These are phyloP conservation scores for Phengaris arion DNA, from an alignment of 2,888 invertebrate species.

Conservation along the genomic window DNA sequence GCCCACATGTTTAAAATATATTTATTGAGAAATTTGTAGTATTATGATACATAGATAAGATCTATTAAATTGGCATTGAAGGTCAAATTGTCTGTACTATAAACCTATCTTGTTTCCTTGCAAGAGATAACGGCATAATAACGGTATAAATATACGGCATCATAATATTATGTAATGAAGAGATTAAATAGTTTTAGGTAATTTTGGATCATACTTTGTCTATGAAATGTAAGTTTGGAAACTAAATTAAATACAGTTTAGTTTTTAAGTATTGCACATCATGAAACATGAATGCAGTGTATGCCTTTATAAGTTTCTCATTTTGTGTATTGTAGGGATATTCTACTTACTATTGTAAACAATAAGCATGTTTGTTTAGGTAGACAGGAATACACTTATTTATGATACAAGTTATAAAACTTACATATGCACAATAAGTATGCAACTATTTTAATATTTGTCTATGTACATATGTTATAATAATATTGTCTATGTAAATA, in stretches of 20 bases:
- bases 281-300: neutral
- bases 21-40: neutral
- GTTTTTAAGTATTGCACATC: neutral
- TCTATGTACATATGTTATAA: neutral
- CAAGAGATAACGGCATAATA: conserved; percentile 18
- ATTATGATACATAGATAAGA: neutral
- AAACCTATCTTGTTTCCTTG: conserved; percentile 14
- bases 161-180: neutral
- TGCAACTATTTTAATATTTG: too few relatives aligned
- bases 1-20: neutral
- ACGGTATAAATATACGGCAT: neutral
- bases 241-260: too few relatives aligned
- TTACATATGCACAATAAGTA: too few relatives aligned
- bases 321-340: too few relatives aligned
- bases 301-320: too few relatives aligned
- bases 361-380: too few relatives aligned
- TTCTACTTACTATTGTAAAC: too few relatives aligned
- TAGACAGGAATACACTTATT: too few relatives aligned
- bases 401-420: too few relatives aligned
- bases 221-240: neutral
- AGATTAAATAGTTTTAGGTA: neutral
- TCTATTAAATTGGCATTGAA: conserved; percentile 16
- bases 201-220: neutral
- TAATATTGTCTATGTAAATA: too few relatives aligned
- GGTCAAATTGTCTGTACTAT: conserved; percentile 20